Evolutionary conservation across 2,113 vertebrate species (phyloP).

Genomic region (Dascyllus trimaculatus): DNA sequence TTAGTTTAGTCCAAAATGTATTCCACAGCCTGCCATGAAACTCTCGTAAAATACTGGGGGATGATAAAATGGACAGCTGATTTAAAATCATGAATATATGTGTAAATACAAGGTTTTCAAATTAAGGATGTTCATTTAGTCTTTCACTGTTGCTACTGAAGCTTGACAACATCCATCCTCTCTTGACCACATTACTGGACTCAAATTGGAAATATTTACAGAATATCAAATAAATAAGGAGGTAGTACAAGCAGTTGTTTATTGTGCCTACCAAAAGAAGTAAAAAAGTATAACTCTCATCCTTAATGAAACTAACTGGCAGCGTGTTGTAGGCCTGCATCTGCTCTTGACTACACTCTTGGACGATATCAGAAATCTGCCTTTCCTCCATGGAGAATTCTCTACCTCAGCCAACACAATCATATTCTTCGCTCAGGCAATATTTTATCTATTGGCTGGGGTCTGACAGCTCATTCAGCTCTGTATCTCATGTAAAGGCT

Average conservation of each 20-base stretch:
- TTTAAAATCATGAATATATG: too few relatives aligned
- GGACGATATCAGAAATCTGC: background rate
- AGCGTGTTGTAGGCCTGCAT: background rate
- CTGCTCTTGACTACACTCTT: conserved; percentile 10
- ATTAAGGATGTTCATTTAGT: background rate
- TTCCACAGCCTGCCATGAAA: too few relatives aligned
- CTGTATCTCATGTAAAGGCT: conserved; percentile 1
- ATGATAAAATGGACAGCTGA: too few relatives aligned
- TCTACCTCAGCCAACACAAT: background rate
- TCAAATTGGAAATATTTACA: background rate
- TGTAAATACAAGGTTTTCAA: background rate
- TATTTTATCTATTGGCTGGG: conserved; percentile 9
- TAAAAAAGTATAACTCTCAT: background rate
- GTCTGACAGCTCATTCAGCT: conserved; percentile 18
- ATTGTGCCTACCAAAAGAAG: background rate
- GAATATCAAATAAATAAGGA: background rate
- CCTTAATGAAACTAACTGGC: background rate
- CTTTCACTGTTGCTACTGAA: background rate
- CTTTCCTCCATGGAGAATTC: background rate
- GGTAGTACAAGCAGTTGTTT: background rate
- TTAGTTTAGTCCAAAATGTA: too few relatives aligned
- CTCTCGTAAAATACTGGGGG: too few relatives aligned
- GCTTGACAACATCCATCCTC: background rate
- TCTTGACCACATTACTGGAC: background rate
- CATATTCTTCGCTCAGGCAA: conserved; percentile 9